Conservation (phyloP, 1,140 invertebrate genomes). For the Plodia interpunctella region DNA sequence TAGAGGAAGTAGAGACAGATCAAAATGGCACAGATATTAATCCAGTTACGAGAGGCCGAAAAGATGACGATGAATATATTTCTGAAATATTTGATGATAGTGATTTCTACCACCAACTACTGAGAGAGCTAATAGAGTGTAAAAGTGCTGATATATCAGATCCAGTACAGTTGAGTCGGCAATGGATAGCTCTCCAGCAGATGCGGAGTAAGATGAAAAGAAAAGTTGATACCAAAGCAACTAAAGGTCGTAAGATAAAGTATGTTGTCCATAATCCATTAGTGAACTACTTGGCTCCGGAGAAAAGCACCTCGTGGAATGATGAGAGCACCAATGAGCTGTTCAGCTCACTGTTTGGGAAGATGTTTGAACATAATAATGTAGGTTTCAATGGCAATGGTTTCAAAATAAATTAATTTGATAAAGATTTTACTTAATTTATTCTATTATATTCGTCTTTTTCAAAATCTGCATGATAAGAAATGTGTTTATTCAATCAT, state of each 20-base stretch:
- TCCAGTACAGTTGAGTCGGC: slow-evolving; percentile 87
- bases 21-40: slow-evolving; percentile 39
- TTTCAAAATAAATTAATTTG: slow-evolving; percentile 44
- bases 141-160: slow-evolving; percentile 90
- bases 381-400: slow-evolving; percentile 56
- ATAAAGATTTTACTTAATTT: slow-evolving; percentile 13
- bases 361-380: slow-evolving; percentile 74
- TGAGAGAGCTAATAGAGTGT: slow-evolving; percentile 94
- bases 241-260: slow-evolving; percentile 93
- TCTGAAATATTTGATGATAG: slow-evolving; percentile 96
- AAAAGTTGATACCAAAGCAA: slow-evolving; percentile 93
- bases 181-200: slow-evolving; percentile 95
- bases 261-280: slow-evolving; percentile 94
- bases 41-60: slow-evolving; percentile 47
- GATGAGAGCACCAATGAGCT: slow-evolving; percentile 89
- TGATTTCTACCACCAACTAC: slow-evolving; percentile 96
- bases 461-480: too few relatives aligned
- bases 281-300: slow-evolving; percentile 95
- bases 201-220: slow-evolving; percentile 92
- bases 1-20: slow-evolving; percentile 48
- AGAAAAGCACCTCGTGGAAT: slow-evolving; percentile 82
- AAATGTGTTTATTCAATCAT: too few relatives aligned
- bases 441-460: not conserved
- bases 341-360: slow-evolving; percentile 90
- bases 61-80: slow-evolving; percentile 82